Percentiles rank a stretch among this genome's conserved stretches.
Evolutionary conservation across 2,113 vertebrate species (phyloP).

Genomic region (Mugil cephalus): DNA sequence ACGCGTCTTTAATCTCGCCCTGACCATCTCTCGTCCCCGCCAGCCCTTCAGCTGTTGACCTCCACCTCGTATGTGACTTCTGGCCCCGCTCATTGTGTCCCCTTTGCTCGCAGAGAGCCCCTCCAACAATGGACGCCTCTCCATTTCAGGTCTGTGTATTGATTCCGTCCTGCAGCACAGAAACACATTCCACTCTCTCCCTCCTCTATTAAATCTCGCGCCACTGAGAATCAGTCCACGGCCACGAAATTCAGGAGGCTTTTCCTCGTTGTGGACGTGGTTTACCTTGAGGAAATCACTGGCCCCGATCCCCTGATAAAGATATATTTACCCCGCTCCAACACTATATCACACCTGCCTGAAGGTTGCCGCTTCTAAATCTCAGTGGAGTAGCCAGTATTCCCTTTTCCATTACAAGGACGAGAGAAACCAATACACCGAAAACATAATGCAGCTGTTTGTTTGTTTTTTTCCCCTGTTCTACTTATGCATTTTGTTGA

Average conservation of each 20-base stretch:
- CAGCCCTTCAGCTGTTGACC: conserved; percentile 81
- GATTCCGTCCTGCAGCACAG: conserved; percentile 54
- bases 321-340: conserved; percentile 54
- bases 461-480: conserved; percentile 6
- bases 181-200: conserved; percentile 40
- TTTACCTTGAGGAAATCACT: conserved; percentile 63
- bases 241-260: conserved; percentile 39
- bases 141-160: conserved; percentile 57
- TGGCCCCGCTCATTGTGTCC: conserved; percentile 77
- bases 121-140: conserved; percentile 65
- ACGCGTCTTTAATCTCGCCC: conserved; percentile 49
- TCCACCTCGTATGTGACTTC: conserved; percentile 60
- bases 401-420: conserved; percentile 33
- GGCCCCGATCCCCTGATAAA: conserved; percentile 46
- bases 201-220: conserved; percentile 22
- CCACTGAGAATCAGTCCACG: conserved; percentile 4
- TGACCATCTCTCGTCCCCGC: conserved; percentile 24
- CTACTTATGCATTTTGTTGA: not conserved
- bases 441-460: not conserved
- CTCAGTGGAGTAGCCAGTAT: conserved; percentile 36
- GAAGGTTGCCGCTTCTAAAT: conserved; percentile 44
- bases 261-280: conserved; percentile 44
- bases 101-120: conserved; percentile 36
- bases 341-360: conserved; percentile 52
- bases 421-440: conserved; percentile 14